Conservation (phyloP, 2,888 invertebrate genomes). For the Shargacucullia verbasci region DNA sequence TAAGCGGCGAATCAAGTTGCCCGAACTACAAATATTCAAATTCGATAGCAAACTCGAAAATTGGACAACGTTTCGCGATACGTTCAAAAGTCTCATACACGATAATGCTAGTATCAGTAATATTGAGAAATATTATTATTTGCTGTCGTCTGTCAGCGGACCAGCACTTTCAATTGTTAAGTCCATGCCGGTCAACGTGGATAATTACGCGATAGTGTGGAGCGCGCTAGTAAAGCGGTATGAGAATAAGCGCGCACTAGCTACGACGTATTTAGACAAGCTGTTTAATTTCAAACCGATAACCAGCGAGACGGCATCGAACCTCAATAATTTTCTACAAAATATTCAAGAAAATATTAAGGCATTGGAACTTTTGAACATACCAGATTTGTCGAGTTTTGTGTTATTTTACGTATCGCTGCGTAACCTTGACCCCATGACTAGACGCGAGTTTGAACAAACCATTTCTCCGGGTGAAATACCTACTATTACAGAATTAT, state of each 20-base stretch:
- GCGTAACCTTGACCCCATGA: constrained; percentile 5
- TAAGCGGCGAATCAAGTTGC: neutral
- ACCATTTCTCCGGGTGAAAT: neutral
- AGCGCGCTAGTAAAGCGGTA: neutral
- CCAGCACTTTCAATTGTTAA: constrained; percentile 2
- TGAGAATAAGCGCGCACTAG: constrained; percentile 3
- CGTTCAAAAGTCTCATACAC: constrained; percentile 1
- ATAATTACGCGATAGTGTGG: constrained; percentile 5
- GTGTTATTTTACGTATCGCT: constrained; percentile 8
- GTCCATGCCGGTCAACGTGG: constrained; percentile 4
- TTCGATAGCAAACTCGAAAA: constrained; percentile 2
- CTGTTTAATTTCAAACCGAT: neutral
- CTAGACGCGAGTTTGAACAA: constrained; percentile 13
- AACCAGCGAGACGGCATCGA: neutral
- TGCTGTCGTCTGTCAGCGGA: constrained; percentile 3
- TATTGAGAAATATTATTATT: constrained; percentile 3
- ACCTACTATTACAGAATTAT: neutral
- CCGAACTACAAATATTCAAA: constrained; percentile 1
- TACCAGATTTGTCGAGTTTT: constrained; percentile 9
- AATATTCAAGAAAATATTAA: constrained; percentile 3
- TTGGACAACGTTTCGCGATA: constrained; percentile 4
- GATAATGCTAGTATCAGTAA: neutral
- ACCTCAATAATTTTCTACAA: constrained; percentile 4
- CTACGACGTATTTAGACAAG: constrained; percentile 4
- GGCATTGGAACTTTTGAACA: constrained; percentile 3